Evolutionary conservation across 92 coral and sea anemone genomes (phyloP).

Genomic region (Ricordea florida): DNA sequence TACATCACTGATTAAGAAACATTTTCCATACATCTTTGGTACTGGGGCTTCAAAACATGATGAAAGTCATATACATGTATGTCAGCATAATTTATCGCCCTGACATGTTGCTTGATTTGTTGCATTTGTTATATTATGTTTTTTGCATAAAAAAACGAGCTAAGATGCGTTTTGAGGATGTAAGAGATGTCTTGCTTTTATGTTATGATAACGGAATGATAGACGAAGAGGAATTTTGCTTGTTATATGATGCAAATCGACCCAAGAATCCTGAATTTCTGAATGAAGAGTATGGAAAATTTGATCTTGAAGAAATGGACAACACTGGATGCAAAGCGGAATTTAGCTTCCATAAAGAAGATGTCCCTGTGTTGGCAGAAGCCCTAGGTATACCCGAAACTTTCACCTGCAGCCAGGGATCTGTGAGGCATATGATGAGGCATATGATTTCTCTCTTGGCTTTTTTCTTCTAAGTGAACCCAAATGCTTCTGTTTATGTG

Average conservation of each 20-base stretch:
- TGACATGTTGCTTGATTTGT: neutral
- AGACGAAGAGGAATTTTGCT: constrained; percentile 7
- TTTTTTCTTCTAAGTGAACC: constrained; percentile 9
- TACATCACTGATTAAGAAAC: constrained; percentile 8
- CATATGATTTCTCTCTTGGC: constrained; percentile 12
- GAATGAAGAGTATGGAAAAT: neutral
- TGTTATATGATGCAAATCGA: neutral
- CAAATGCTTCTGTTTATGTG: constrained; percentile 20
- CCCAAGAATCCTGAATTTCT: neutral
- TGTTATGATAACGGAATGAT: neutral
- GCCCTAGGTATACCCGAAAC: neutral
- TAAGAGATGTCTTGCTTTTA: neutral
- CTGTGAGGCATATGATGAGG: constrained; percentile 15
- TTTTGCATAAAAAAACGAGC: neutral
- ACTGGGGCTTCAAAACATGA: constrained; percentile 14
- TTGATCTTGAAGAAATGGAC: neutral
- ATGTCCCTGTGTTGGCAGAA: neutral
- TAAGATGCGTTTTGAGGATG: neutral
- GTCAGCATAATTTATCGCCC: constrained; percentile 10
- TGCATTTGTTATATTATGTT: too few relatives aligned
- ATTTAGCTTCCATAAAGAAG: neutral
- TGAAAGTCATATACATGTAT: constrained; percentile 4
- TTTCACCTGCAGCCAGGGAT: constrained; percentile 2
- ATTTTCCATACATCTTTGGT: constrained; percentile 8
- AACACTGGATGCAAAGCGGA: neutral